A percentile compares a stretch with the other conserved stretches of the same genome.
phyloP scores from a whole-genome alignment of 2,888 invertebrate species.

The Catonia carolina region DNA sequence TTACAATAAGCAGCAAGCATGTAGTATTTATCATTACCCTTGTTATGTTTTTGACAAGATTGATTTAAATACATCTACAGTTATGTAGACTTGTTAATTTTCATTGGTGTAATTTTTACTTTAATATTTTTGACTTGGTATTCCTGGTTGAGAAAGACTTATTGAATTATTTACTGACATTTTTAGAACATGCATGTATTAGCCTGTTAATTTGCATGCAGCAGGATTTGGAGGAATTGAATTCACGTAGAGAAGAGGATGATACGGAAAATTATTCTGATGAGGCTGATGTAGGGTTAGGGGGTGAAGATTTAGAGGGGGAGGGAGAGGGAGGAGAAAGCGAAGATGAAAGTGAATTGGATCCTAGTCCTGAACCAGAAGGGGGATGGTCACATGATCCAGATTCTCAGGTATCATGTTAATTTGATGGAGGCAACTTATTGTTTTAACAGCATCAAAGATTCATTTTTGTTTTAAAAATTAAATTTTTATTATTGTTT shows the following conservation, averaged over 20 bases:
- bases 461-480: too few species aligned
- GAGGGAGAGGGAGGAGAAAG: slow-evolving; percentile 9
- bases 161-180: not conserved
- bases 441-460: too few species aligned
- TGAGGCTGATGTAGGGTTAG: slow-evolving; percentile 7
- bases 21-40: too few species aligned
- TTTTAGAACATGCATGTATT: not conserved
- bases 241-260: not conserved
- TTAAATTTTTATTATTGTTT: too few species aligned
- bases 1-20: too few species aligned
- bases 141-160: too few species aligned
- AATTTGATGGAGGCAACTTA: too few species aligned
- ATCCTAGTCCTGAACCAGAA: not conserved
- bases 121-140: too few species aligned
- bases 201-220: not conserved
- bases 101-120: too few species aligned
- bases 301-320: not conserved
- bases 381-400: slow-evolving; percentile 7
- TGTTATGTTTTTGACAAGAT: too few species aligned
- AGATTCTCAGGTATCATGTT: not conserved
- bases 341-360: slow-evolving; percentile 2
- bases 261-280: not conserved
- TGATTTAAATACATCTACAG: too few species aligned
- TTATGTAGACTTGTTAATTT: too few species aligned
- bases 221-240: not conserved